Evolutionary conservation across 2,113 vertebrate genomes (phyloP).

Genomic region (Nannospalax galili): DNA sequence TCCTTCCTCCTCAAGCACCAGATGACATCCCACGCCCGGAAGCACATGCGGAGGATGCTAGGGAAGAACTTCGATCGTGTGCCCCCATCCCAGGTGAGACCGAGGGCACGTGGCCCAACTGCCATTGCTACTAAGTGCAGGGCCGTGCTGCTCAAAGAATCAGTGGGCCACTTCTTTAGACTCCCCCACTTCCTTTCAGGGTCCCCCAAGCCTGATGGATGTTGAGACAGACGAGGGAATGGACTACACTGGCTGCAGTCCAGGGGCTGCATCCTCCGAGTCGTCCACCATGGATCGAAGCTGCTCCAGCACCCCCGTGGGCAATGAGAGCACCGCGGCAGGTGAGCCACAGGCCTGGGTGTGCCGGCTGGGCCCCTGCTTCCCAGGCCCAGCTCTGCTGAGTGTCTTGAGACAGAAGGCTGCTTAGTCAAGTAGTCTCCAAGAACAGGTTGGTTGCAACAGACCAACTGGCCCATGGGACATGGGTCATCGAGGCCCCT

Average conservation of each 20-base stretch:
- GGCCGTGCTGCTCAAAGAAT: slow-evolving; percentile 86
- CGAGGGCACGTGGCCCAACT: rapidly evolving
- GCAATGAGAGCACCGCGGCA: slow-evolving; percentile 95
- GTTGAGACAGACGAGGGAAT: slow-evolving; percentile 96
- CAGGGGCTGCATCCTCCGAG: slow-evolving; percentile 94
- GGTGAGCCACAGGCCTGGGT: slow-evolving; percentile 82
- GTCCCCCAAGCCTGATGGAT: slow-evolving; percentile 86
- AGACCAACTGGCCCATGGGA: neutral
- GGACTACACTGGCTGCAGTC: slow-evolving; percentile 96
- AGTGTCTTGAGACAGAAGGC: neutral
- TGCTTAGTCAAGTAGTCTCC: neutral
- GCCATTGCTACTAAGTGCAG: slow-evolving; percentile 80
- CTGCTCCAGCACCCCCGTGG: slow-evolving; percentile 98
- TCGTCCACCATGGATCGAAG: slow-evolving; percentile 98
- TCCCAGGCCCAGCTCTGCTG: neutral
- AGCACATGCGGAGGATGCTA: slow-evolving; percentile 99
- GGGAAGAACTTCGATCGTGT: slow-evolving; percentile 98
- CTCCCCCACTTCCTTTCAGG: slow-evolving; percentile 87
- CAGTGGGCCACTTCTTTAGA: slow-evolving; percentile 84
- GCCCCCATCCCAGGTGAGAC: slow-evolving; percentile 93
- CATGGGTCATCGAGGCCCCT: neutral
- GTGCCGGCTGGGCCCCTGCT: neutral
- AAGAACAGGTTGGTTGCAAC: neutral
- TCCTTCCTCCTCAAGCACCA: slow-evolving; percentile 99
- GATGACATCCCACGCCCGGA: slow-evolving; percentile 99